Evolutionary conservation across 2,888 invertebrate species (phyloP).

Genomic region (Hirtodrosophila cameraria): DNA sequence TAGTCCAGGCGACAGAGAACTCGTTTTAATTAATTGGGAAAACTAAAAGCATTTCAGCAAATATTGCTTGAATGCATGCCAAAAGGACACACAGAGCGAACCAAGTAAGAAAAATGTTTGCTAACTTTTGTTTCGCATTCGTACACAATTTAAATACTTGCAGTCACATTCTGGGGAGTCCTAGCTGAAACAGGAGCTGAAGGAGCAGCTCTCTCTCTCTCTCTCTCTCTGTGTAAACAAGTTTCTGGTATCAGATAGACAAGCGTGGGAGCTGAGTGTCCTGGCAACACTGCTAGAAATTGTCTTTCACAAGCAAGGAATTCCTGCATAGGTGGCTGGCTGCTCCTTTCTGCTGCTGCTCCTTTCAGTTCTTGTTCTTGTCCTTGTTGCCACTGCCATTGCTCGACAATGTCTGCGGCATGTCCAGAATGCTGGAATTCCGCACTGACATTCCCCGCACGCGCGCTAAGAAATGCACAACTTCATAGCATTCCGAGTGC

Average conservation of each 20-base stretch:
- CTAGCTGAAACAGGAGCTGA: slow-evolving; percentile 6
- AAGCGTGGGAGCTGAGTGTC: slow-evolving; percentile 12
- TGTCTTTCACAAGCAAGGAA: slow-evolving; percentile 57
- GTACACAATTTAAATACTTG: slow-evolving; percentile 74
- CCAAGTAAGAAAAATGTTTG: slow-evolving; percentile 59
- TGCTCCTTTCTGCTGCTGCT: slow-evolving; percentile 9
- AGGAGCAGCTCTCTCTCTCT: slow-evolving; percentile 22
- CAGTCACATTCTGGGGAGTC: slow-evolving; percentile 52
- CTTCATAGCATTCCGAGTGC: slow-evolving; percentile 74
- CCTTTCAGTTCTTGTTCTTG: slow-evolving; percentile 13
- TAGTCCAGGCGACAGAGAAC: slow-evolving; percentile 2
- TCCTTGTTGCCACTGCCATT: slow-evolving; percentile 32
- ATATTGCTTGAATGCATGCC: slow-evolving; percentile 39
- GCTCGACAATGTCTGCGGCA: slow-evolving; percentile 69
- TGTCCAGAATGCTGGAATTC: slow-evolving; percentile 76
- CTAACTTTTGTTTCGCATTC: slow-evolving; percentile 66
- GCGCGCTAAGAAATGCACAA: slow-evolving; percentile 79
- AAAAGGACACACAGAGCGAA: slow-evolving; percentile 11
- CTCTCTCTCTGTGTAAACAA: slow-evolving; percentile 54
- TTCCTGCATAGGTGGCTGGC: slow-evolving; percentile 48
- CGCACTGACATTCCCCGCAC: slow-evolving; percentile 75
- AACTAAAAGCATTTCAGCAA: slow-evolving; percentile 51
- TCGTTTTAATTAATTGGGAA: slow-evolving; percentile 69
- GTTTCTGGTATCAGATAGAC: slow-evolving; percentile 36
- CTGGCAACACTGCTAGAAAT: slow-evolving; percentile 56